Evolutionary conservation across 2,113 vertebrate species (phyloP).

Genomic region (Macquaria australasica): DNA sequence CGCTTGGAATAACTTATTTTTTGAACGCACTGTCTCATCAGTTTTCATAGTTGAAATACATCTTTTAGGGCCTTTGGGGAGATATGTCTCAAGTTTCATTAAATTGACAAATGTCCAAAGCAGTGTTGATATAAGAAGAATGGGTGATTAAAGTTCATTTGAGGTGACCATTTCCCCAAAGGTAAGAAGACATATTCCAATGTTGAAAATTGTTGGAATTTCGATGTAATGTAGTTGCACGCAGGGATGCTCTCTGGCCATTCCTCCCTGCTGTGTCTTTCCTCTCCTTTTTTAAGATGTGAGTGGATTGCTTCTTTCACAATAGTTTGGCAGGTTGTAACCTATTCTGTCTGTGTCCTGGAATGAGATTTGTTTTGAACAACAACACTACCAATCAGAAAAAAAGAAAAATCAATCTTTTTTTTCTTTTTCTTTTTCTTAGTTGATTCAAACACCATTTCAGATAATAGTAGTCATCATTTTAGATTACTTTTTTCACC

Average conservation of each 20-base stretch:
- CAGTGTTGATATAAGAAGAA: neutral
- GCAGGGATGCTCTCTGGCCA: slow-evolving; percentile 40
- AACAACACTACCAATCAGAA: slow-evolving; percentile 6
- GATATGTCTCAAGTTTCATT: slow-evolving; percentile 6
- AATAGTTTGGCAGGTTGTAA: slow-evolving; percentile 29
- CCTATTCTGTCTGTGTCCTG: slow-evolving; percentile 9
- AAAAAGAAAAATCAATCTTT: neutral
- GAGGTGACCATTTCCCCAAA: slow-evolving; percentile 46
- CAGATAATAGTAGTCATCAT: neutral
- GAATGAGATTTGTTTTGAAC: slow-evolving; percentile 26
- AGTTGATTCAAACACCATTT: neutral
- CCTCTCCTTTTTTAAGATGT: slow-evolving; percentile 8
- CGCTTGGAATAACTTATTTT: slow-evolving; percentile 43
- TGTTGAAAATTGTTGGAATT: slow-evolving; percentile 44
- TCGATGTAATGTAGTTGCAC: slow-evolving; percentile 42
- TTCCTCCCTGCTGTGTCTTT: slow-evolving; percentile 42
- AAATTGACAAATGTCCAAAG: slow-evolving; percentile 12
- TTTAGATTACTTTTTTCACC: neutral
- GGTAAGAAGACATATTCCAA: slow-evolving; percentile 54
- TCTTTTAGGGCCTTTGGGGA: slow-evolving; percentile 61
- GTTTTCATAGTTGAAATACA: slow-evolving; percentile 55
- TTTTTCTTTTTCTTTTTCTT: neutral
- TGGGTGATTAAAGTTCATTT: neutral
- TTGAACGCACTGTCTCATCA: slow-evolving; percentile 5
- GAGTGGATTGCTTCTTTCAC: slow-evolving; percentile 33